phyloP scores from a whole-genome alignment of 2,888 invertebrate species.

The Blastobasis lacticolella region DNA sequence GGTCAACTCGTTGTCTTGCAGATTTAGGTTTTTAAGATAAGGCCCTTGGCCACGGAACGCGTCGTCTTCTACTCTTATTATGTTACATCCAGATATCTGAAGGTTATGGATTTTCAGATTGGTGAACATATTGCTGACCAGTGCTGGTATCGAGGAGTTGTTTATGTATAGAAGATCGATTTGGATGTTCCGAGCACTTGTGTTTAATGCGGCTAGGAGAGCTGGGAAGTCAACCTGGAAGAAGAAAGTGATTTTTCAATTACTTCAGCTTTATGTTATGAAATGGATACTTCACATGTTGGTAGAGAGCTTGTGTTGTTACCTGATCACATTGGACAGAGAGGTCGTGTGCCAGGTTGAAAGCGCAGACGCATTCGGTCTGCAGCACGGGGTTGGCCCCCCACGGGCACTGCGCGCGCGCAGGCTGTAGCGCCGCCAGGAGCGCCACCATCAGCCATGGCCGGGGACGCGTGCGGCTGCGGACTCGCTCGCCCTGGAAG shows the following conservation, averaged over 20 bases:
- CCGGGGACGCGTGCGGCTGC: conserved; percentile 16
- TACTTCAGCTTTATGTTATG: background rate
- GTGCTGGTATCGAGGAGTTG: conserved; percentile 84
- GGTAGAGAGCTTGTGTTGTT: conserved; percentile 10
- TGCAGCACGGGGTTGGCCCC: conserved; percentile 83
- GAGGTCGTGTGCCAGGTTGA: conserved; percentile 87
- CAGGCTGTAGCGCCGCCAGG: conserved; percentile 24
- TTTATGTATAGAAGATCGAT: conserved; percentile 91
- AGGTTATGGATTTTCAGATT: conserved; percentile 85
- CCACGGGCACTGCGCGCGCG: conserved; percentile 88
- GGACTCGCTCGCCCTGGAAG: conserved; percentile 33
- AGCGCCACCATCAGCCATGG: conserved; percentile 36
- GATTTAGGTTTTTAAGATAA: conserved; percentile 86
- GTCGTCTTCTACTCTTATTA: conserved; percentile 79
- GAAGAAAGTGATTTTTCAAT: conserved; percentile 1
- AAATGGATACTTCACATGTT: background rate
- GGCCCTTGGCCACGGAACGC: conserved; percentile 90
- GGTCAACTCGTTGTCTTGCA: conserved; percentile 86
- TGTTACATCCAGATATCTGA: conserved; percentile 88
- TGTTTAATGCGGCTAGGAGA: conserved; percentile 82
- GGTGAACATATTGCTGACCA: conserved; percentile 79
- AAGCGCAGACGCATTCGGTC: conserved; percentile 90
- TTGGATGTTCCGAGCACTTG: conserved; percentile 77
- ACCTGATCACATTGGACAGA: conserved; percentile 93
- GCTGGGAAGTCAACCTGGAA: conserved; percentile 82